A percentile compares a stretch with the other conserved stretches of the same genome.
phyloP scores from a whole-genome alignment of 2,888 invertebrate genomes.

The Xestobium rufovillosum region DNA sequence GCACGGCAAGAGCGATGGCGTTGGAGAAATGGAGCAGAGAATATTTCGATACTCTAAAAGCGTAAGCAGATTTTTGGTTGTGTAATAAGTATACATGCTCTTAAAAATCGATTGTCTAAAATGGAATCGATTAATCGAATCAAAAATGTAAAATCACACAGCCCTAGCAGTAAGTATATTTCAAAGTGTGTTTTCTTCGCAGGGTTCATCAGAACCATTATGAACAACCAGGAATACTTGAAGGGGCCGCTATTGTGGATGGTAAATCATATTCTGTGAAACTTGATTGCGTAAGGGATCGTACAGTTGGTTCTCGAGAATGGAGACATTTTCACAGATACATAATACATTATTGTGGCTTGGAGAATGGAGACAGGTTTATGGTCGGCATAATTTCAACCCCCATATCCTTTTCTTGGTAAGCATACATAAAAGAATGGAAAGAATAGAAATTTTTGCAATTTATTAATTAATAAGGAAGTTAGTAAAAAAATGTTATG shows the following conservation, averaged over 20 bases:
- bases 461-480: too few relatives aligned
- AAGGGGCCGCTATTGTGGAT: constrained; percentile 50
- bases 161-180: too few relatives aligned
- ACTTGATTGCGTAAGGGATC: constrained; percentile 60
- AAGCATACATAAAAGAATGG: too few relatives aligned
- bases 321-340: constrained; percentile 64
- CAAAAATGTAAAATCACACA: too few relatives aligned
- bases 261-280: constrained; percentile 44
- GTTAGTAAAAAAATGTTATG: too few relatives aligned
- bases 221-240: constrained; percentile 62
- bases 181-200: too few relatives aligned
- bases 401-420: constrained; percentile 55
- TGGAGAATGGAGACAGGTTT: constrained; percentile 63
- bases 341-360: constrained; percentile 59
- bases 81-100: constrained; percentile 4
- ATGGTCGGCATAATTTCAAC: constrained; percentile 55
- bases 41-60: constrained; percentile 57
- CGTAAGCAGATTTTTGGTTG: constrained; percentile 40
- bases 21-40: constrained; percentile 59
- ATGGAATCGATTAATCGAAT: too few relatives aligned
- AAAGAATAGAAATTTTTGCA: too few relatives aligned
- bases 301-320: constrained; percentile 58
- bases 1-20: constrained; percentile 58
- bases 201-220: constrained; percentile 69
- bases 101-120: too few relatives aligned